Conservation (phyloP, 2,113 vertebrate genomes). For the Xenotilapia caudafasciata region DNA sequence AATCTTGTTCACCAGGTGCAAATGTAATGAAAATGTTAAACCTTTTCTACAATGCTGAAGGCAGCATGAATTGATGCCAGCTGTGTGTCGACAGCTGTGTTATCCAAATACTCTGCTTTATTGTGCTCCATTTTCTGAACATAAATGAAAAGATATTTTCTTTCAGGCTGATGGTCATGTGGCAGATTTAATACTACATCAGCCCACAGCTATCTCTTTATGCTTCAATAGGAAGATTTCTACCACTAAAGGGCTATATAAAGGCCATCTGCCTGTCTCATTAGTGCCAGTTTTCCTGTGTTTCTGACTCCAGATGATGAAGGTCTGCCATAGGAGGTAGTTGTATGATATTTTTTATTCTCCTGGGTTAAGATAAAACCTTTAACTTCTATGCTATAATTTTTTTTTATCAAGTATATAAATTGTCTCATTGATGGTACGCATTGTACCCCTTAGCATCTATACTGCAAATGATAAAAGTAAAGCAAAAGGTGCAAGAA, state of each 20-base stretch:
- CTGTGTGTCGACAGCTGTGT: slow-evolving; percentile 38
- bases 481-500: not conserved
- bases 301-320: slow-evolving; percentile 27
- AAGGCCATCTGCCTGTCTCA: slow-evolving; percentile 54
- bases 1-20: slow-evolving; percentile 22
- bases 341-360: not conserved
- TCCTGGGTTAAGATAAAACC: slow-evolving; percentile 10
- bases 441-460: not conserved
- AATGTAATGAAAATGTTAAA: slow-evolving; percentile 37
- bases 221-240: slow-evolving; percentile 44
- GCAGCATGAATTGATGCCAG: slow-evolving; percentile 17
- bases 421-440: not conserved
- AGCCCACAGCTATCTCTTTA: slow-evolving; percentile 34
- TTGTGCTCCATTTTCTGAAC: not conserved
- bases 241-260: slow-evolving; percentile 42
- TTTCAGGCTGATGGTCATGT: slow-evolving; percentile 34
- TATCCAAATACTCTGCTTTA: slow-evolving; percentile 12
- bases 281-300: slow-evolving; percentile 18
- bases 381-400: not conserved
- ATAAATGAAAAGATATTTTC: slow-evolving; percentile 37
- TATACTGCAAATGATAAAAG: not conserved
- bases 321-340: slow-evolving; percentile 7
- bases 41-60: slow-evolving; percentile 3
- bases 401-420: not conserved
- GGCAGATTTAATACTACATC: slow-evolving; percentile 36